These are phyloP conservation scores for Heliconius cydno DNA, from an alignment of 2,888 invertebrate species.

Conservation along the genomic window DNA sequence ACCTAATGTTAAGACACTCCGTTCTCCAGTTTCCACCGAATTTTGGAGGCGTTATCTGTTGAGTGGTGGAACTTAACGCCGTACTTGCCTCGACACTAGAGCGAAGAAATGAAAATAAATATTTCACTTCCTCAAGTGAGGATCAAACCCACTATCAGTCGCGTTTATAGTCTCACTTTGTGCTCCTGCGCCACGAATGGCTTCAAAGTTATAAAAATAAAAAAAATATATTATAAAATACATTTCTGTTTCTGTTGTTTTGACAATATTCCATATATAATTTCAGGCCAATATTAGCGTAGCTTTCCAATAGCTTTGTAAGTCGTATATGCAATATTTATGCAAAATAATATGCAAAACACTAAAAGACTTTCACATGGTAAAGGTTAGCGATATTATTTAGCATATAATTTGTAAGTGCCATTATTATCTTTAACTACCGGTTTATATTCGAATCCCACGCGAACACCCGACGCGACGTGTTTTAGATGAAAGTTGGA, in stretches of 20 bases:
- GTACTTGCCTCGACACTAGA: no score
- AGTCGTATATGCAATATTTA: slow-evolving; percentile 32
- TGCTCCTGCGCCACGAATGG: no score
- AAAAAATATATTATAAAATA: neutral
- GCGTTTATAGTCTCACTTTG: no score
- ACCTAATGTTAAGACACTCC: no score
- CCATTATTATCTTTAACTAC: slow-evolving; percentile 1
- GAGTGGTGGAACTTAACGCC: no score
- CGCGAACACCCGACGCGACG: slow-evolving; percentile 3
- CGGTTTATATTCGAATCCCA: slow-evolving; percentile 10
- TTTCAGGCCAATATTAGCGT: slow-evolving; percentile 29
- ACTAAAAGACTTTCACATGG: slow-evolving; percentile 26
- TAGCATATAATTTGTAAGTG: slow-evolving; percentile 19
- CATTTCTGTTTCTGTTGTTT: neutral
- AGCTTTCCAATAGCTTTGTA: slow-evolving; percentile 39
- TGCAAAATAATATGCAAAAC: slow-evolving; percentile 38
- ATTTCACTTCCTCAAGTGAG: no score
- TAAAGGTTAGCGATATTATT: slow-evolving; percentile 14
- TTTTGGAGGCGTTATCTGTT: no score
- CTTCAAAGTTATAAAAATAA: no score
- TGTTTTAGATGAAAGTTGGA: slow-evolving; percentile 7
- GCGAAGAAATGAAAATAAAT: no score
- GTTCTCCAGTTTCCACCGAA: no score
- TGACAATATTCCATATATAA: slow-evolving; percentile 14
- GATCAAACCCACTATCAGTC: no score